Percentiles rank a stretch among this genome's conserved stretches.
These are phyloP conservation scores for Falco rusticolus DNA, from an alignment of 2,797 vertebrate genomes.

Conservation along the genomic window DNA sequence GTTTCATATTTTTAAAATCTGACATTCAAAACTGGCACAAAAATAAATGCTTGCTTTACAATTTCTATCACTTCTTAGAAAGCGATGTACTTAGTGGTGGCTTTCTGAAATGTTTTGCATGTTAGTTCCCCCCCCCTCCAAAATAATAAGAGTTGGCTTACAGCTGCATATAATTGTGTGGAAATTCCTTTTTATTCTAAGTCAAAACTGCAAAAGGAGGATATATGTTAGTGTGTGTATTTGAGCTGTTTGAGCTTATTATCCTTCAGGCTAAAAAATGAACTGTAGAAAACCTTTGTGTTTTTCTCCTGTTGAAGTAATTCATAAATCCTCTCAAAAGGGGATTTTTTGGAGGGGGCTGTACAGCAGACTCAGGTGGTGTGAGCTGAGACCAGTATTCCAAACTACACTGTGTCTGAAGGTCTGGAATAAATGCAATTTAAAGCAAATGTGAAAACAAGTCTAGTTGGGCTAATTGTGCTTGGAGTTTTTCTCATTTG, in stretches of 20 bases:
- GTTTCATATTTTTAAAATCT: conserved; percentile 19
- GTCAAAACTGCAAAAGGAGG: neutral
- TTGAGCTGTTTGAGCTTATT: neutral
- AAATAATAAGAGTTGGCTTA: conserved; percentile 37
- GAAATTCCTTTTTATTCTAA: conserved; percentile 24
- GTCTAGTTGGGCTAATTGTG: neutral
- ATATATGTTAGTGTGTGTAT: neutral
- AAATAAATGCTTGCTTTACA: neutral
- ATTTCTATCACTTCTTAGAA: neutral
- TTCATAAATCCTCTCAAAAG: neutral
- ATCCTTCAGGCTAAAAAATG: neutral
- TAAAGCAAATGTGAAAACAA: neutral
- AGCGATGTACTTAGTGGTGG: neutral
- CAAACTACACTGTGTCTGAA: neutral
- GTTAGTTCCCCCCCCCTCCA: neutral
- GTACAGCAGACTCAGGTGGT: neutral
- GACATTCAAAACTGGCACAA: neutral
- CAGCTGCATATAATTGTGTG: conserved; percentile 14
- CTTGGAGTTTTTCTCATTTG: neutral
- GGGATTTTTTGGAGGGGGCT: neutral
- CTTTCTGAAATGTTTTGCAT: neutral
- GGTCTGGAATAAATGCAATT: neutral
- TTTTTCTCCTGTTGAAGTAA: neutral
- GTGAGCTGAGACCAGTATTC: neutral
- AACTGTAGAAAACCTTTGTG: neutral